Evolutionary conservation across 2,888 invertebrate genomes (phyloP).

Genomic region (Amblyjoppa fuscipennis): DNA sequence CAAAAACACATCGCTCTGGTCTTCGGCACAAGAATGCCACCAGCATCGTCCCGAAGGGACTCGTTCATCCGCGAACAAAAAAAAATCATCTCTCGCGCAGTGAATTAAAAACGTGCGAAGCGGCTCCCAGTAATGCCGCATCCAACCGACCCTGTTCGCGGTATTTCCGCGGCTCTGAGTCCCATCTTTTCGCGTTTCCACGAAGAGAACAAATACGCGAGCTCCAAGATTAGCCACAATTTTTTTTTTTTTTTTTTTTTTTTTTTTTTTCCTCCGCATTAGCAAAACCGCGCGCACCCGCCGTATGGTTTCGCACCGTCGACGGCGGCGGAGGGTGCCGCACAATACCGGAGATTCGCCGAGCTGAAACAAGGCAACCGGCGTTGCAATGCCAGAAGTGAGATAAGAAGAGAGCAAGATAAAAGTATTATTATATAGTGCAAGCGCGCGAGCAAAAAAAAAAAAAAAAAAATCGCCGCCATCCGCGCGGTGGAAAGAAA

Average conservation of each 20-base stretch:
- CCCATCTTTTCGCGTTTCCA: background rate
- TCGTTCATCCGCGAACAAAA: too few species aligned
- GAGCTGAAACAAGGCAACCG: slow-evolving; percentile 54
- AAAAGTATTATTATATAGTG: slow-evolving; percentile 61
- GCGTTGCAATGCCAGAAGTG: slow-evolving; percentile 5
- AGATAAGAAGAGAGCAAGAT: slow-evolving; percentile 52
- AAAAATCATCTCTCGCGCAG: too few species aligned
- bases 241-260: slow-evolving; percentile 1
- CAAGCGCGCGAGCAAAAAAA: slow-evolving; percentile 53
- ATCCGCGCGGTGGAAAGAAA: slow-evolving; percentile 57
- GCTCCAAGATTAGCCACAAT: slow-evolving; percentile 37
- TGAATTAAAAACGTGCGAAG: background rate
- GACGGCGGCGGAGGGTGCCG: slow-evolving; percentile 7
- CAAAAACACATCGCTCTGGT: too few species aligned
- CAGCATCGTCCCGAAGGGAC: too few species aligned
- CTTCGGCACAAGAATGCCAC: too few species aligned
- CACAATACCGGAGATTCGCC: slow-evolving; percentile 10
- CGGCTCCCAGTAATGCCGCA: background rate
- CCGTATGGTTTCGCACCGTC: slow-evolving; percentile 28
- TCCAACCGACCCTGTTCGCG: background rate
- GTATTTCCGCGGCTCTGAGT: background rate
- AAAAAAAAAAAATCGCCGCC: slow-evolving; percentile 22
- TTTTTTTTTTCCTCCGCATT: slow-evolving; percentile 1
- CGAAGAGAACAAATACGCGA: slow-evolving; percentile 9
- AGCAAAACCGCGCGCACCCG: slow-evolving; percentile 15